Percentiles rank a stretch among this genome's conserved stretches.
Evolutionary conservation across 2,113 vertebrate genomes (phyloP).

Genomic region (Trematocara unimaculatum): DNA sequence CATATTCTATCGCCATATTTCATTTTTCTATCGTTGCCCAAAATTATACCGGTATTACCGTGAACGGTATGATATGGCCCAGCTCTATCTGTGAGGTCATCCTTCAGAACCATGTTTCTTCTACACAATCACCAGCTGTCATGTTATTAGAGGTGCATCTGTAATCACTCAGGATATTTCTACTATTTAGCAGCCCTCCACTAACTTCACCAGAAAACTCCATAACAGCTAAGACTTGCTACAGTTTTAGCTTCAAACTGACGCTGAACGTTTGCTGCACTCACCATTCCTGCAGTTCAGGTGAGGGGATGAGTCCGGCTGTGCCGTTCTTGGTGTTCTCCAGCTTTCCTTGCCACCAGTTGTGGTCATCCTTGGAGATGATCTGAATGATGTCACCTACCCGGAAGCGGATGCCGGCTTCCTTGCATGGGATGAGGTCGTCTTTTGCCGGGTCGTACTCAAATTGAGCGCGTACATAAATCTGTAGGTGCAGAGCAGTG

Average conservation of each 20-base stretch:
- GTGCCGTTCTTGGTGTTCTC: constrained; percentile 98
- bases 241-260: not conserved
- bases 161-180: not conserved
- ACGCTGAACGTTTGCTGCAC: not conserved
- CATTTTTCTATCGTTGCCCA: no score
- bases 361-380: constrained; percentile 99
- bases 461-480: constrained; percentile 98
- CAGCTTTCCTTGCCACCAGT: constrained; percentile 99
- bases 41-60: no score
- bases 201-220: not conserved
- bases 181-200: not conserved
- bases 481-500: constrained; percentile 68
- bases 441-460: constrained; percentile 97
- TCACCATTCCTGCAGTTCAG: constrained; percentile 98
- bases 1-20: no score
- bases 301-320: constrained; percentile 96
- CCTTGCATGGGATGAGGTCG: constrained; percentile 98
- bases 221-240: accelerated
- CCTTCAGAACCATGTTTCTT: not conserved
- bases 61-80: no score
- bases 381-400: constrained; percentile 99
- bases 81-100: not conserved
- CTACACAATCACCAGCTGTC: not conserved
- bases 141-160: not conserved
- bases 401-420: constrained; percentile 93